Base-by-base conservation (phyloP, 1,140 invertebrate genomes). In the Ceratina calcarata region DNA sequence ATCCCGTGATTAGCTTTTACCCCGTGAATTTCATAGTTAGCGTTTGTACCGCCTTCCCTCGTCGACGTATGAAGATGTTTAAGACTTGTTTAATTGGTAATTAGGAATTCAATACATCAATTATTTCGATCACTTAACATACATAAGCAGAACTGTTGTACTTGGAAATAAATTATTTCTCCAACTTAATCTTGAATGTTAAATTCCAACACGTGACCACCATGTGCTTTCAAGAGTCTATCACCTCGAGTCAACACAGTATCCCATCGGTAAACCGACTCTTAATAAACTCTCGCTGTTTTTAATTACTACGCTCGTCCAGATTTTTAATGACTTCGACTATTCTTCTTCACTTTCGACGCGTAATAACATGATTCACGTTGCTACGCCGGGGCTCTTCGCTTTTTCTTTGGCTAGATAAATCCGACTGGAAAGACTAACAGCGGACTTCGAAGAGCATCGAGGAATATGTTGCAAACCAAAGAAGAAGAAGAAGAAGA, bases 21-120 rank as follows among this genome's bases (percentile, higher is more conserved):
- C 82, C 82, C 83, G 78, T 85, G 74, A 75, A 77, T 83, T 82
- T 86, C 85, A 62, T 81, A 74, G 74, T 82, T 81, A 74, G 74
- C 80, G 78, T 76, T 86, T 84, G 82, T 76, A n/a, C n/a, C n/a
- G n/a, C n/a, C 62, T 79, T 83, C 78, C 61, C 78, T 84, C 74
- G 82, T 85, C 82, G 79, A 71, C 58, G 79, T 81, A 84, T 62
- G 83, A 82, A 86, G 83, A 82, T 80, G 83, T 86, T 86, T 85
- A 82, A 82, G 75, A 75, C 83, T 79, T 82, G 75, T 85, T 86
- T 82, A 85, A 85, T 85, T 78, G 67, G 75, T 75, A 82, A 86
- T 86, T 82, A 85, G 71, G 72, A 82, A 82, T 86, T 61, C 57
- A 24, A 20, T 7, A 55, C 20, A 20, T 60, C 55, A 85, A 85